phyloP scores from a whole-genome alignment of 2,797 vertebrate genomes.

The Phoeniculus purpureus region DNA sequence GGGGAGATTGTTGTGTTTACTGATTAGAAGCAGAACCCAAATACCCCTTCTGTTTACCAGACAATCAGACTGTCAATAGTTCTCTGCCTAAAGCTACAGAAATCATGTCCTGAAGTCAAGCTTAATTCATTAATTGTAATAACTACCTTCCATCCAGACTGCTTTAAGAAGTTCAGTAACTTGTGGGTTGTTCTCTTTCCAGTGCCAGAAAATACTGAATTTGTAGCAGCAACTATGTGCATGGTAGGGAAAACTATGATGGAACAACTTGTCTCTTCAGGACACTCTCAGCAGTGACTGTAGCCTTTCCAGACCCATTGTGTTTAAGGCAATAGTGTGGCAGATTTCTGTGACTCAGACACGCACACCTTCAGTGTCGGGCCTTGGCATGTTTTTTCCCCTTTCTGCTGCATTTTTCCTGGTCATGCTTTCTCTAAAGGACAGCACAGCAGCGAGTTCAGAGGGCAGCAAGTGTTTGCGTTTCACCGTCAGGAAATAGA shows the following conservation, averaged over 20 bases:
- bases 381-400: neutral
- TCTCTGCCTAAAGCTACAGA: neutral
- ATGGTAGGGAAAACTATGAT: neutral
- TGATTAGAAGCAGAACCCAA: neutral
- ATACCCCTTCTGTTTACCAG: neutral
- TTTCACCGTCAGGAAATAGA: neutral
- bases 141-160: neutral
- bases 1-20: neutral
- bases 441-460: neutral
- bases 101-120: neutral
- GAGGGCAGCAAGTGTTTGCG: neutral
- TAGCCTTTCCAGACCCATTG: neutral
- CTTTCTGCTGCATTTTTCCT: neutral
- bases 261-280: rapidly evolving
- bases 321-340: neutral
- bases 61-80: neutral
- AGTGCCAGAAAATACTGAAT: neutral
- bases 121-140: neutral
- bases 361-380: neutral
- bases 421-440: neutral
- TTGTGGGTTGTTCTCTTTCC: neutral
- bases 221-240: neutral
- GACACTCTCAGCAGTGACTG: neutral
- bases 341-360: neutral
- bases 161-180: neutral